These are phyloP conservation scores for Valencia hispanica DNA, from an alignment of 2,797 vertebrate genomes.

Conservation along the genomic window DNA sequence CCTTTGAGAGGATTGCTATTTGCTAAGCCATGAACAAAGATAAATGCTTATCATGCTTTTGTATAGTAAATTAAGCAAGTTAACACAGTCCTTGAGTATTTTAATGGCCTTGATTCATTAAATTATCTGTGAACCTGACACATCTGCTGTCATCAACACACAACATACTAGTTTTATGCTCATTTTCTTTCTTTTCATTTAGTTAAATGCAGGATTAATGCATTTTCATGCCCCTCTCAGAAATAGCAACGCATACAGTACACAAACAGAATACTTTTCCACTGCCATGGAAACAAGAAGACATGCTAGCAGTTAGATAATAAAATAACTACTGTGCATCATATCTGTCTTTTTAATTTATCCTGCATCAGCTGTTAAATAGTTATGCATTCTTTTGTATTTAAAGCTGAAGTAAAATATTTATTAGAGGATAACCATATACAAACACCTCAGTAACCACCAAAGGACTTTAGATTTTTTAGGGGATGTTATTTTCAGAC, in stretches of 20 bases:
- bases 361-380: neutral
- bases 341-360: slow-evolving; percentile 13
- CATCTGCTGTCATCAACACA: slow-evolving; percentile 7
- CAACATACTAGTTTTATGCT: slow-evolving; percentile 4
- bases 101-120: slow-evolving; percentile 10
- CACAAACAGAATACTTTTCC: slow-evolving; percentile 35
- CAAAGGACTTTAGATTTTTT: neutral
- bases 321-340: slow-evolving; percentile 13
- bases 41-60: slow-evolving; percentile 17
- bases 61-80: slow-evolving; percentile 27
- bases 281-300: slow-evolving; percentile 64
- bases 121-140: slow-evolving; percentile 14
- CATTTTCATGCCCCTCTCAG: slow-evolving; percentile 30
- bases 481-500: neutral
- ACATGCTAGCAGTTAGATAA: neutral
- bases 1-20: slow-evolving; percentile 7
- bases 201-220: slow-evolving; percentile 10
- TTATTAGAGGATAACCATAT: neutral
- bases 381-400: neutral
- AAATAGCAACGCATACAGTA: slow-evolving; percentile 33
- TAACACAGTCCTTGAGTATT: slow-evolving; percentile 1
- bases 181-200: slow-evolving; percentile 9
- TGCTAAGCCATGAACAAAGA: slow-evolving; percentile 1
- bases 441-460: neutral
- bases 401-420: neutral